Conservation (phyloP, 2,797 vertebrate species). For the Enteromius unitaeniatus region DNA sequence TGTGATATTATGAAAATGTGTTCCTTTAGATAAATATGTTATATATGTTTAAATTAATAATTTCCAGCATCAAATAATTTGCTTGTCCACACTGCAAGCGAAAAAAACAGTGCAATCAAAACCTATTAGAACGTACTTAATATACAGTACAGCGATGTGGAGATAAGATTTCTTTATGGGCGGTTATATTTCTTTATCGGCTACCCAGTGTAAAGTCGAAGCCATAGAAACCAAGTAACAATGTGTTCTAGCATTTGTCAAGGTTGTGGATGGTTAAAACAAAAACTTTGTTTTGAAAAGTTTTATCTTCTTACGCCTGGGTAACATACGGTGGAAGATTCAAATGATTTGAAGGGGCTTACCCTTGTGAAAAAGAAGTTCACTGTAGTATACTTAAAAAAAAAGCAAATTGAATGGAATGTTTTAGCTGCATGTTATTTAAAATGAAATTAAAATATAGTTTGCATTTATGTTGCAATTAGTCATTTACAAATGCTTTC, state of each 20-base stretch:
- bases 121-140: not conserved
- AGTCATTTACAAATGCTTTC: not conserved
- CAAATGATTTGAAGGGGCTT: not conserved
- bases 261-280: not conserved
- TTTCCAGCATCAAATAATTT: not conserved
- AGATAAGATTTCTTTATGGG: not conserved
- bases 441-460: not conserved
- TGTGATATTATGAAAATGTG: not conserved
- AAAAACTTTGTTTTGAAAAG: not conserved
- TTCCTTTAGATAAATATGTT: not conserved
- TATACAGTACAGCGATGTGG: not conserved
- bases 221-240: not conserved
- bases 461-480: not conserved
- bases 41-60: not conserved
- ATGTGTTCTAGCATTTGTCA: not conserved
- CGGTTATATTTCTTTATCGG: no score
- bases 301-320: not conserved
- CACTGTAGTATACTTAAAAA: not conserved
- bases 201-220: not conserved
- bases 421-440: not conserved
- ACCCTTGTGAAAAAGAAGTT: slow-evolving; percentile 18
- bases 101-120: not conserved
- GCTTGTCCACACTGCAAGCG: not conserved
- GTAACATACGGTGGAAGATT: not conserved
- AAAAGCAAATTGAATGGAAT: not conserved